Evolutionary conservation across 30 jellyfish, hydroid and myxozoan genomes (phyloP), one percentile per base, ranked within the genome.

Genomic region (Euphysa ruthae): DNA sequence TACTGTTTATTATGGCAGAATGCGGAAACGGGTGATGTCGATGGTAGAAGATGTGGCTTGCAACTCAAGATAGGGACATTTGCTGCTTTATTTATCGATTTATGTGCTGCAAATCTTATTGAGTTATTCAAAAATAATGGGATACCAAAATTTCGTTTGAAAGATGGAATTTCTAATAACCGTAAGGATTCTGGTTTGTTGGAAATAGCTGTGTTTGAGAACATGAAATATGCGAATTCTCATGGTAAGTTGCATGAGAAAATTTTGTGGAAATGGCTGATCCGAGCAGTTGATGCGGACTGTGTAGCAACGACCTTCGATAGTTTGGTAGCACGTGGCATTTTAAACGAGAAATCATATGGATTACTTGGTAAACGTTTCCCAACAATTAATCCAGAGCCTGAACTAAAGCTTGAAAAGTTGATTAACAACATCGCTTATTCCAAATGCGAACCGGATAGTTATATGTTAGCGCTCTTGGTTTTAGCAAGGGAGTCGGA

Each of bases 351-450:
- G 44, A 89, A 90, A 62, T 60, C 87, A 55, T 57, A 57, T 35
- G 98, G 98, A 6, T 33, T 81, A 29, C 93, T 87, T n/a, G 98
- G 98, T 33, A 75, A 90, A 46, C 76, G 81, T 34, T 90, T 90
- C 69, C 98, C 98, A 28, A 90, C 98, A 2, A 58, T 90, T 22
- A 75, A 90, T 55, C 94, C 98, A 24, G 86, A 90, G 57, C 98
- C 98, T 15, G 98, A 90, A 73, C 69, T 56, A 62, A 77, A 49
- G 21, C 73, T 90, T 18, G 95, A 82, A 28, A 66, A 63, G 27
- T 74, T 70, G 55, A 90, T 90, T n/a, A 82, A 92, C 43, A 79
- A 60, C 51, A 62, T 81, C 15, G 94, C 93, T 21, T 46, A 35
- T 43, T 64, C 75, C 44, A 74, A 61, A 8, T 68, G 34, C 43